Base-by-base conservation (phyloP, 2,113 vertebrate species). In the Leptobrachium leishanense region DNA sequence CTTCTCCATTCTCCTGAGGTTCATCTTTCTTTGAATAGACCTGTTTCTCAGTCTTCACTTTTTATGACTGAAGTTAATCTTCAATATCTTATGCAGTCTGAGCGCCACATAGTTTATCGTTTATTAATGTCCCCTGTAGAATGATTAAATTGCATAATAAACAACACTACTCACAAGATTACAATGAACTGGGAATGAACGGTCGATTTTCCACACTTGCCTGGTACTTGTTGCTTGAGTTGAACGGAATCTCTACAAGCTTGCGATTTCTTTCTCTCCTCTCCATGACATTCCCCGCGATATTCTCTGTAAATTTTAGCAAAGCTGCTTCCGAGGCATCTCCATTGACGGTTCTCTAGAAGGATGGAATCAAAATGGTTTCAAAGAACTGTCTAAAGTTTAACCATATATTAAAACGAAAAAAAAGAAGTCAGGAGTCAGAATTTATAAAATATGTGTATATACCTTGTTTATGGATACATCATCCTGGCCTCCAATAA, bases 191-290 rank as follows among this genome's bases (percentile, higher is more conserved):
- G 20, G 20, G 6, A 13, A 13, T 68, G 43, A 39, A 9, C 2
- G 20, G 15, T 40, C 6, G 1, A 41, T 6, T 41, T 31, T 31
- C 3, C 6, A 66, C 39, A 81, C 59, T 67, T 62, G 93, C 93
- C 93, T 94, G 93, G 83, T 92, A 94, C 84, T 94, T 94, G 85
- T 94, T 94, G 20, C 91, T 93, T 0, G 92, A 94, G 75, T 94
- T 94, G 85, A 94, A 94, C 75, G 93, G 93, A 59, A 94, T 94
- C 84, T 94, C 93, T 57, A 90, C 85, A 68, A 94, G 85, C 88
- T 94, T 94, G 43, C 6, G 87, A 83, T 94, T 92, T 84, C 5
- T 88, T 1, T 84, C 84, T 65, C 93, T 89, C 0, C 90, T 87
- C 50, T 82, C 86, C 88, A 93, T 91, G 7, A 94, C 89, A 0